phyloP scores from a whole-genome alignment of 35 echinoderm and acorn worm species.

The Apostichopus californicus region DNA sequence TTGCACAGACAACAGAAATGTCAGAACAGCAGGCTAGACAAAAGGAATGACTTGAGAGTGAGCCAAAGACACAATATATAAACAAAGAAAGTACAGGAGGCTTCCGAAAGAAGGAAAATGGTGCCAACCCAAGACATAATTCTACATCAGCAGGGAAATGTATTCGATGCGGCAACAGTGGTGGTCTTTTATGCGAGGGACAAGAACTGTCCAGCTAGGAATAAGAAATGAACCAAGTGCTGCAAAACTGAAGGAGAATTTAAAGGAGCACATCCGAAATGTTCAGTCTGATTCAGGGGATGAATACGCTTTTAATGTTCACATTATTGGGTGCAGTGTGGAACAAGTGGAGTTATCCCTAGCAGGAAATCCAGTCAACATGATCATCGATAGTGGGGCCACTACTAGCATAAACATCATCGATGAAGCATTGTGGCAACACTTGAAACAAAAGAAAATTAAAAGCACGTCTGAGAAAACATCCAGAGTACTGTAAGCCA shows the following conservation, averaged over 20 bases:
- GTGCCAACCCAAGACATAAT: background rate
- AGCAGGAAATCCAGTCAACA: conserved; percentile 33
- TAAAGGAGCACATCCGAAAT: conserved; percentile 4
- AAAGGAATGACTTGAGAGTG: background rate
- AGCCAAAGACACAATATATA: too few species aligned
- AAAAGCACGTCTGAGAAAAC: conserved; percentile 54
- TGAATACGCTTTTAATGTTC: conserved; percentile 29
- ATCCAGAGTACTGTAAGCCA: conserved; percentile 49
- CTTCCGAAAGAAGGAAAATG: too few species aligned
- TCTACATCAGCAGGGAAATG: conserved; percentile 1
- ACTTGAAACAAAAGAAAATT: conserved; percentile 56
- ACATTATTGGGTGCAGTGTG: background rate
- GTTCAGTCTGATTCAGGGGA: conserved; percentile 27
- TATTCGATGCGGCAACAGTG: conserved; percentile 49
- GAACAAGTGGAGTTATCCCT: background rate
- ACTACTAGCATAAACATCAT: conserved; percentile 42
- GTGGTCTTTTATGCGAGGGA: conserved; percentile 72
- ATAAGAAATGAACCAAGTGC: conserved; percentile 49
- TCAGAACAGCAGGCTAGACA: conserved; percentile 52
- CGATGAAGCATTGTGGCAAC: conserved; percentile 52
- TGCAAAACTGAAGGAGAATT: conserved; percentile 53
- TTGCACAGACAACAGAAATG: conserved; percentile 51
- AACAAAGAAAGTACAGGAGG: too few species aligned
- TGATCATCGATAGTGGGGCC: conserved; percentile 68
- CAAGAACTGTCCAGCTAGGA: conserved; percentile 56